Conservation (phyloP, 2,888 invertebrate genomes). For the Neoascia interrupta region DNA sequence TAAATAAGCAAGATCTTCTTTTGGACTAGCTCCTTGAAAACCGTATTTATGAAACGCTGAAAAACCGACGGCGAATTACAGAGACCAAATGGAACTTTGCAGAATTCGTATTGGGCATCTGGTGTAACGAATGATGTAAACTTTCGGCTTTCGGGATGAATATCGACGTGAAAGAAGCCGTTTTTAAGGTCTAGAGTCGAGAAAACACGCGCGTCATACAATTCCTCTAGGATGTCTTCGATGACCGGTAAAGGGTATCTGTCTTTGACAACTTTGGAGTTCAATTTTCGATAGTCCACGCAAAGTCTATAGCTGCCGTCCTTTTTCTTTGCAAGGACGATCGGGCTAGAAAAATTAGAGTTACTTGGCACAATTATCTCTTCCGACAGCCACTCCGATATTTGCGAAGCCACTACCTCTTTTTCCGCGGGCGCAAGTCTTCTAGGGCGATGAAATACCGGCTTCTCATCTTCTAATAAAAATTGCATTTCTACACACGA, state of each 20-base stretch:
- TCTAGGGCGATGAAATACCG: background rate
- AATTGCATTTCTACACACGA: too few relatives aligned
- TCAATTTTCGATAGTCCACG: slow-evolving; percentile 73
- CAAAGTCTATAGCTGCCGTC: slow-evolving; percentile 69
- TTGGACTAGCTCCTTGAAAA: background rate
- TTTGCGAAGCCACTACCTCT: background rate
- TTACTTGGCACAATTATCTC: background rate
- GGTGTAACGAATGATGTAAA: slow-evolving; percentile 77
- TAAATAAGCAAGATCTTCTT: background rate
- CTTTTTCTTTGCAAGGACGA: slow-evolving; percentile 52
- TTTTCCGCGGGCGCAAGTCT: background rate
- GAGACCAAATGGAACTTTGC: slow-evolving; percentile 76
- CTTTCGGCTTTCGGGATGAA: slow-evolving; percentile 36
- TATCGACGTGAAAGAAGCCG: slow-evolving; percentile 37
- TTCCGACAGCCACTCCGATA: background rate
- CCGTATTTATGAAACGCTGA: slow-evolving; percentile 60
- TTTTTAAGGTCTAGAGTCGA: slow-evolving; percentile 69
- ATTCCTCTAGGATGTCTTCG: slow-evolving; percentile 34
- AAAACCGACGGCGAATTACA: slow-evolving; percentile 75
- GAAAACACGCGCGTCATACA: slow-evolving; percentile 70
- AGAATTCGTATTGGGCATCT: slow-evolving; percentile 76
- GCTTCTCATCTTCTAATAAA: background rate
- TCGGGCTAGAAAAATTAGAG: background rate
- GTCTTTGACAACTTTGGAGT: too few relatives aligned
- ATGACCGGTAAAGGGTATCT: slow-evolving; percentile 66